These are phyloP conservation scores for Dendrolimus pini DNA, from an alignment of 2,888 invertebrate species.

Conservation along the genomic window DNA sequence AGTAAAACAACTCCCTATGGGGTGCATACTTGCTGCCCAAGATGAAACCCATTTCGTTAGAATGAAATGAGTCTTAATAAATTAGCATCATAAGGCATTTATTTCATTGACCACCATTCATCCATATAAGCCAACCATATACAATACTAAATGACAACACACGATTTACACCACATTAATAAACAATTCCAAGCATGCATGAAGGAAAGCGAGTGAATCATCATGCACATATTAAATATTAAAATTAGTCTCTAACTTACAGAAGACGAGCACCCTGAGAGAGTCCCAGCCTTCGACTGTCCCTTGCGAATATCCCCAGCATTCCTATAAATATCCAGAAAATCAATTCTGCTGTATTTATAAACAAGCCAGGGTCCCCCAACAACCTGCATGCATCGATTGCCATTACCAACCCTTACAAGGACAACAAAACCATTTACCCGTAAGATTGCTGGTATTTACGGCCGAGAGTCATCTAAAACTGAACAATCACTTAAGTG, in stretches of 20 bases:
- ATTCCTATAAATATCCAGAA: conserved; percentile 73
- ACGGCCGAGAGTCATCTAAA: conserved; percentile 70
- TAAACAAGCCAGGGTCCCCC: conserved; percentile 34
- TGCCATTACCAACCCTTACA: conserved; percentile 40
- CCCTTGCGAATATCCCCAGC: conserved; percentile 71
- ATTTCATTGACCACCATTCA: too few relatives aligned
- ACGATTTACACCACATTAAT: conserved; percentile 12
- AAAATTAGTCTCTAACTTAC: conserved; percentile 61
- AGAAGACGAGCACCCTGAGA: conserved; percentile 83
- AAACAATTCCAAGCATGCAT: conserved; percentile 24
- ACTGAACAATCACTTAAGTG: conserved; percentile 17
- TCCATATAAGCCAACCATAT: not conserved
- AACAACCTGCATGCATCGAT: conserved; percentile 50
- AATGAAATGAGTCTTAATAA: too few relatives aligned
- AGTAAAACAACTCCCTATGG: too few relatives aligned
- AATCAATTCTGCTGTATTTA: conserved; percentile 65
- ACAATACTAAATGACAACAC: not conserved
- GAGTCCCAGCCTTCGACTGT: conserved; percentile 80
- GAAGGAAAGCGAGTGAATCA: conserved; percentile 29
- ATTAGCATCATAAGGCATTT: too few relatives aligned
- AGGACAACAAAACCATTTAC: conserved; percentile 57
- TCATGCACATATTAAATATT: conserved; percentile 10
- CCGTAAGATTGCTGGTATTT: conserved; percentile 72
- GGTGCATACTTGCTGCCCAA: too few relatives aligned
- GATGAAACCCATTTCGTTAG: too few relatives aligned